phyloP scores from a whole-genome alignment of 2,113 vertebrate genomes.

The Gymnarchus niloticus region DNA sequence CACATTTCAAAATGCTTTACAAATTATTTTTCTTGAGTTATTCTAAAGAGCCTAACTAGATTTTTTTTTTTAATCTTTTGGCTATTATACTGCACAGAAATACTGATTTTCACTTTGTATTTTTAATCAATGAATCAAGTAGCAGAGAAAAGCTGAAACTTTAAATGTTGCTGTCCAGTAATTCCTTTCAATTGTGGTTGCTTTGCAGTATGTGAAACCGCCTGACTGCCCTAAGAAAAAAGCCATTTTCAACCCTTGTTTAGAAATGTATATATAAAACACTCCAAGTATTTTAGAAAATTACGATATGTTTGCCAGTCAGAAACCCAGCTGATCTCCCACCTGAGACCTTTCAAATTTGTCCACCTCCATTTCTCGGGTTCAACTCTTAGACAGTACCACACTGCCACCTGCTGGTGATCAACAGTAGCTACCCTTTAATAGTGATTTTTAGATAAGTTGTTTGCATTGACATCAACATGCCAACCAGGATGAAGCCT shows the following conservation, averaged over 20 bases:
- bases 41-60: too few relatives aligned
- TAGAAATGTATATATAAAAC: conserved; percentile 48
- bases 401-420: conserved; percentile 26
- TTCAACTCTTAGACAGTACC: conserved; percentile 27
- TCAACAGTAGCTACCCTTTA: neutral
- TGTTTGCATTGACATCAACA: neutral
- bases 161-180: neutral
- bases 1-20: conserved; percentile 49
- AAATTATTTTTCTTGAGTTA: neutral
- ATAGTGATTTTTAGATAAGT: neutral
- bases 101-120: too few relatives aligned
- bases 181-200: conserved; percentile 16
- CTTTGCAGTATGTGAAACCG: conserved; percentile 1
- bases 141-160: neutral
- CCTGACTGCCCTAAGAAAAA: conserved; percentile 12
- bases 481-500: conserved; percentile 12
- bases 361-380: conserved; percentile 28
- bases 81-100: too few relatives aligned
- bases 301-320: conserved; percentile 15
- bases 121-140: neutral
- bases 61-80: too few relatives aligned
- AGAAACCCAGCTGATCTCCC: neutral
- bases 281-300: conserved; percentile 32
- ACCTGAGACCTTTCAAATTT: neutral
- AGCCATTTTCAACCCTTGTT: conserved; percentile 57